A percentile compares a stretch with the other conserved stretches of the same genome.
phyloP scores from a whole-genome alignment of 2,888 invertebrate genomes.

The Coenonympha glycerion region DNA sequence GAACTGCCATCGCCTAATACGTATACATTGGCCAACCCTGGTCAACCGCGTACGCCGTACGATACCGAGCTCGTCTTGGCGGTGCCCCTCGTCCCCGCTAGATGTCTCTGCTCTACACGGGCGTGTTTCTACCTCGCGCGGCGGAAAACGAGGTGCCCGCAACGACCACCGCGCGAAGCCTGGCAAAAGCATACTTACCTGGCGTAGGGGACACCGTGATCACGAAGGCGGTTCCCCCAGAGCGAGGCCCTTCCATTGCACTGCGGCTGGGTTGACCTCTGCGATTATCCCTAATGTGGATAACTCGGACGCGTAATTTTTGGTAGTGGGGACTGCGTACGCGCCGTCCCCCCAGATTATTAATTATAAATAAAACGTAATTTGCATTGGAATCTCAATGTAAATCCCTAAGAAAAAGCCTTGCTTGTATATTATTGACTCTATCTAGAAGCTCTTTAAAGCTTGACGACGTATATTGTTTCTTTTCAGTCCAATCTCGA shows the following conservation, averaged over 20 bases:
- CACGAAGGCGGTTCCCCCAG: constrained; percentile 47
- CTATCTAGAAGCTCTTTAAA: too few relatives aligned
- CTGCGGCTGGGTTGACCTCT: constrained; percentile 48
- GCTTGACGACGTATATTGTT: neutral
- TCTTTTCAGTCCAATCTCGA: constrained; percentile 48
- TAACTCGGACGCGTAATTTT: constrained; percentile 49
- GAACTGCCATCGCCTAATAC: neutral
- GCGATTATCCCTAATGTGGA: constrained; percentile 49
- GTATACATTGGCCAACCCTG: neutral
- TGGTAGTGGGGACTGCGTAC: constrained; percentile 46
- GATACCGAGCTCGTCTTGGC: neutral
- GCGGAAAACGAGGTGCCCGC: constrained; percentile 5
- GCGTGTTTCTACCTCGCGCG: constrained; percentile 15
- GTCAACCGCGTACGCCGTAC: neutral
- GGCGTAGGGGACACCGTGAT: constrained; percentile 46
- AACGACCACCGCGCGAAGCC: neutral
- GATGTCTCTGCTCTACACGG: constrained; percentile 6
- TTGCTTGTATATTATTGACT: too few relatives aligned
- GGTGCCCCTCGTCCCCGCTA: neutral
- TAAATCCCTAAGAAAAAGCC: too few relatives aligned
- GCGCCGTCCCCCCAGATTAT: constrained; percentile 25
- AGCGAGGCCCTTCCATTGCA: constrained; percentile 46
- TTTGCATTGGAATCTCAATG: too few relatives aligned
- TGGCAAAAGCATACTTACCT: constrained; percentile 28
- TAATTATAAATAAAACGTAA: neutral